These are phyloP conservation scores for Pedetes capensis DNA, from an alignment of 2,113 vertebrate species.

Conservation along the genomic window DNA sequence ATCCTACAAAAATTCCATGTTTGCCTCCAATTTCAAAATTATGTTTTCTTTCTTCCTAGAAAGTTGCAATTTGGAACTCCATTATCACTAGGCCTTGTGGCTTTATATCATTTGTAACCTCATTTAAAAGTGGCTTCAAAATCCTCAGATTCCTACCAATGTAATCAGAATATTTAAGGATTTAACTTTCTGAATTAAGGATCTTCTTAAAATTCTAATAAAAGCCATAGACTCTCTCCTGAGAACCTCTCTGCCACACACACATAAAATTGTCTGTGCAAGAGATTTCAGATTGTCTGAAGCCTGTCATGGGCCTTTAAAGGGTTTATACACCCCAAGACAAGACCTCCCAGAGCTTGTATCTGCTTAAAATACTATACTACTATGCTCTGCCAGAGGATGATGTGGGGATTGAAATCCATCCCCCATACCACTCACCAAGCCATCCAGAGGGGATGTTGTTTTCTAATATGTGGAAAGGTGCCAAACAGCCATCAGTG, in stretches of 20 bases:
- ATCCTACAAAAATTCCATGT: not conserved
- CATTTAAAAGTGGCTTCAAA: not conserved
- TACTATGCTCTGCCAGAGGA: not conserved
- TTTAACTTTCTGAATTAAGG: slow-evolving; percentile 6
- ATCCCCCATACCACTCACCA: not conserved
- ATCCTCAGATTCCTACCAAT: not conserved
- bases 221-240: not conserved
- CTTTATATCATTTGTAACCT: not conserved
- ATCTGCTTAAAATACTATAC: not conserved
- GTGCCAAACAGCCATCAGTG: not conserved
- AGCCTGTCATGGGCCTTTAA: not conserved
- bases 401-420: not conserved
- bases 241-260: not conserved
- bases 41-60: not conserved
- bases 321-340: not conserved
- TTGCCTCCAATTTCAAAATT: slow-evolving; percentile 25
- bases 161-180: not conserved
- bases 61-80: not conserved
- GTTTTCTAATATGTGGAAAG: not conserved
- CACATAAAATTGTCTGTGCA: not conserved
- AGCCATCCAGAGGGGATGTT: not conserved
- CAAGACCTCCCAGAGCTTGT: not conserved
- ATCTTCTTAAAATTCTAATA: slow-evolving; percentile 18
- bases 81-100: not conserved
- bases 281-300: not conserved